phyloP scores from a whole-genome alignment of 1,140 invertebrate genomes.

The Drosophila navojoa region DNA sequence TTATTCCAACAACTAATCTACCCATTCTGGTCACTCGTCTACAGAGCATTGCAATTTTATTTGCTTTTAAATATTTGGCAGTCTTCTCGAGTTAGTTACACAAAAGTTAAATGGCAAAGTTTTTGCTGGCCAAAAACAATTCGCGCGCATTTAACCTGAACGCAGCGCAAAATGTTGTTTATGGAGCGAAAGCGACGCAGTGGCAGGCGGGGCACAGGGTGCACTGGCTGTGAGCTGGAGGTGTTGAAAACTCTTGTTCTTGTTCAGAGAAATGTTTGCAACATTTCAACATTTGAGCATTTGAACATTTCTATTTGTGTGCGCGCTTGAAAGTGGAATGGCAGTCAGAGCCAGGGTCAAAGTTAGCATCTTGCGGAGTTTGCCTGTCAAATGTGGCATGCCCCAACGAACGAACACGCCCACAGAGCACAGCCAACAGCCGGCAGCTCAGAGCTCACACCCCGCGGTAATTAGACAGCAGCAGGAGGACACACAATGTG shows the following conservation, averaged over 20 bases:
- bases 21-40: background rate
- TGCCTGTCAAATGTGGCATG: slow-evolving; percentile 51
- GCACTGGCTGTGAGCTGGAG: background rate
- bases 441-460: background rate
- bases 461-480: slow-evolving; percentile 36
- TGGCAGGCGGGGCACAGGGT: slow-evolving; percentile 5
- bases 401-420: slow-evolving; percentile 14
- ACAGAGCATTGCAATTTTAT: slow-evolving; percentile 22
- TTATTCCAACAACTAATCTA: background rate
- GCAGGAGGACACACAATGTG: slow-evolving; percentile 32
- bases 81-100: slow-evolving; percentile 54
- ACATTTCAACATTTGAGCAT: slow-evolving; percentile 60
- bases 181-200: background rate
- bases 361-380: slow-evolving; percentile 42
- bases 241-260: slow-evolving; percentile 37
- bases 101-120: slow-evolving; percentile 81
- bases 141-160: slow-evolving; percentile 80
- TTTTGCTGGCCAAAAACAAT: slow-evolving; percentile 71
- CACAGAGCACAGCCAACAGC: background rate
- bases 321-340: background rate
- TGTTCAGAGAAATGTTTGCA: slow-evolving; percentile 36
- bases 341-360: background rate
- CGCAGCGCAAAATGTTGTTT: slow-evolving; percentile 73
- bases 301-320: slow-evolving; percentile 60
- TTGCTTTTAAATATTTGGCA: slow-evolving; percentile 74